These are phyloP conservation scores for Ispidina picta DNA, from an alignment of 2,797 vertebrate species.

Conservation along the genomic window DNA sequence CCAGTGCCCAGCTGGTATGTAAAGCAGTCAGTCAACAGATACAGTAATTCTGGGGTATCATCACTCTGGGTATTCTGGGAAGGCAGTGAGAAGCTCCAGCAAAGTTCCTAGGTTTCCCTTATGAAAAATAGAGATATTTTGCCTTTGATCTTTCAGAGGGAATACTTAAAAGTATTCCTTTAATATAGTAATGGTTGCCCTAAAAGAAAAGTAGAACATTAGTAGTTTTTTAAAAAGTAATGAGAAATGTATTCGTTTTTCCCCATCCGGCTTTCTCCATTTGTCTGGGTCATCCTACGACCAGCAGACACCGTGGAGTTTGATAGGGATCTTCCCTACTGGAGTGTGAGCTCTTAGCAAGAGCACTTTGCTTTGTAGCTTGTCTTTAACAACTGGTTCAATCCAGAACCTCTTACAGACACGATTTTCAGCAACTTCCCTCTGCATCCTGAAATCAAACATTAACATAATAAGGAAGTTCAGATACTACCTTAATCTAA, in stretches of 20 bases:
- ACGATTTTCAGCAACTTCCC: slow-evolving; percentile 22
- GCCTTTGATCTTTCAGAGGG: background rate
- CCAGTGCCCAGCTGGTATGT: background rate
- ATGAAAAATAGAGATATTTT: background rate
- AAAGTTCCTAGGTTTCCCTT: background rate
- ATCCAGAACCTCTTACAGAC: slow-evolving; percentile 26
- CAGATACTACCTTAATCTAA: slow-evolving; percentile 47
- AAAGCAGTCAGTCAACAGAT: background rate
- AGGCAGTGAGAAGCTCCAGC: background rate
- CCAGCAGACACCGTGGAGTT: background rate
- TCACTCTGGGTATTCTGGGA: background rate
- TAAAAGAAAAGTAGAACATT: background rate
- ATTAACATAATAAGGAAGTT: slow-evolving; percentile 64
- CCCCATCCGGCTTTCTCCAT: background rate
- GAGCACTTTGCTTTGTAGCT: background rate
- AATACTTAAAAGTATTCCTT: background rate
- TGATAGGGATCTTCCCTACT: slow-evolving; percentile 24
- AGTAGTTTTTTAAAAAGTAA: background rate
- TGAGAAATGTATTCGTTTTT: background rate
- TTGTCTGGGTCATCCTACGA: background rate
- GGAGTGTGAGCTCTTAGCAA: background rate
- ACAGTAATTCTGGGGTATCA: background rate
- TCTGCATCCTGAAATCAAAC: slow-evolving; percentile 44
- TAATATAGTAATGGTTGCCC: background rate
- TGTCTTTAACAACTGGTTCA: background rate